phyloP scores from a whole-genome alignment of 2,113 vertebrate genomes.

The Erythrocercus mccallii region DNA sequence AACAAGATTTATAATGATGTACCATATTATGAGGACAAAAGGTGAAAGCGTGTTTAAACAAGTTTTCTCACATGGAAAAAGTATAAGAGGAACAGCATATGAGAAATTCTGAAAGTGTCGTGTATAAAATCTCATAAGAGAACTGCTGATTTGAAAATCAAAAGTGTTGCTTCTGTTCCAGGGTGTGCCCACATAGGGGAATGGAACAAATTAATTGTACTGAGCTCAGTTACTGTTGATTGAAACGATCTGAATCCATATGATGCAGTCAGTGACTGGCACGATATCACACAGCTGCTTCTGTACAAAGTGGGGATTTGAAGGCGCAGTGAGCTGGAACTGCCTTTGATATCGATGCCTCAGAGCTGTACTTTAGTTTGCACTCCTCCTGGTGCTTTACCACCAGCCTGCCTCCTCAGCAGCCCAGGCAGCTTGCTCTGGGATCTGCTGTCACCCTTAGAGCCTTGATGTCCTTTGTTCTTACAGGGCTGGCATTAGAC shows the following conservation, averaged over 20 bases:
- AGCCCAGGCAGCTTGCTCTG: background rate
- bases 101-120: background rate
- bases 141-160: background rate
- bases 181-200: background rate
- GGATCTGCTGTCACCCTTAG: background rate
- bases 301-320: background rate
- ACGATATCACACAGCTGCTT: background rate
- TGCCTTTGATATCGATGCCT: background rate
- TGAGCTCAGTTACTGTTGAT: background rate
- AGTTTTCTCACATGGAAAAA: background rate
- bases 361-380: background rate
- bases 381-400: background rate
- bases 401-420: background rate
- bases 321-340: background rate
- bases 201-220: background rate
- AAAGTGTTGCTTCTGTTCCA: background rate
- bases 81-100: background rate
- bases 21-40: background rate
- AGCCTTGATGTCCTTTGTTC: background rate
- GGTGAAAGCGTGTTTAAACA: background rate
- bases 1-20: background rate
- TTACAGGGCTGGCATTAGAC: background rate
- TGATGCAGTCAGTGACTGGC: background rate
- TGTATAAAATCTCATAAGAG: background rate
- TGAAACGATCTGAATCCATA: background rate